These are phyloP conservation scores for Agapetus fuscipes DNA, from an alignment of 2,888 invertebrate genomes.

Conservation along the genomic window DNA sequence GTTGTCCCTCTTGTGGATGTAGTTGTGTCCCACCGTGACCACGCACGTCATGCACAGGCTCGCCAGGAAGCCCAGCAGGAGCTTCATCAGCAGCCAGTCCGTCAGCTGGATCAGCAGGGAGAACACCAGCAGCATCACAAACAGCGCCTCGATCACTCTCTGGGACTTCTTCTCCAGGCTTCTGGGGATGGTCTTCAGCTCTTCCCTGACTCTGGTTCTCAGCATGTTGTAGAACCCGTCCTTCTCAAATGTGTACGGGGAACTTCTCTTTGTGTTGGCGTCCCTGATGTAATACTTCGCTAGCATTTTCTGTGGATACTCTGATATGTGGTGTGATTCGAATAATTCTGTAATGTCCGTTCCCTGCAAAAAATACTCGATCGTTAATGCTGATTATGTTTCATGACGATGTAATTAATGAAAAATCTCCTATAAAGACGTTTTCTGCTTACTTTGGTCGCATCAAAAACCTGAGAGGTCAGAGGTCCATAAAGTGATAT, in stretches of 20 bases:
- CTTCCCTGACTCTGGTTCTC: constrained; percentile 46
- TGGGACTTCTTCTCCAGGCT: constrained; percentile 27
- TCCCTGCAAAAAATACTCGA: constrained; percentile 45
- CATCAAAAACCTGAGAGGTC: too few species aligned
- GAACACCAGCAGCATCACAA: not conserved
- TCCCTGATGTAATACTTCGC: constrained; percentile 55
- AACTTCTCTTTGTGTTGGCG: constrained; percentile 53
- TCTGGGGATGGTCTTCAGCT: constrained; percentile 43
- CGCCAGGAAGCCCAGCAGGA: constrained; percentile 35
- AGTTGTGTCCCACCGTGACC: constrained; percentile 61
- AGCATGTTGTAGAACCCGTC: constrained; percentile 67
- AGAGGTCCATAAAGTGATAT: too few species aligned
- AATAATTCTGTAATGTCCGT: constrained; percentile 75
- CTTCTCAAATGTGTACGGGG: constrained; percentile 62
- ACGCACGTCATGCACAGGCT: constrained; percentile 50
- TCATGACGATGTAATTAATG: too few species aligned
- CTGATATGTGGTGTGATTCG: constrained; percentile 59
- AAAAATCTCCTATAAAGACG: too few species aligned
- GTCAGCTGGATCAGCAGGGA: not conserved
- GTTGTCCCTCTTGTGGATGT: constrained; percentile 64
- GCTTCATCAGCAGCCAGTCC: constrained; percentile 10
- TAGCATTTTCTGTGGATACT: constrained; percentile 46
- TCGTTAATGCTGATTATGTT: too few species aligned
- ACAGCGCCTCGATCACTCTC: constrained; percentile 5
- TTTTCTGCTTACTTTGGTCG: too few species aligned